Evolutionary conservation across 2,888 invertebrate genomes (phyloP).

Genomic region (Ichneumon xanthorius): DNA sequence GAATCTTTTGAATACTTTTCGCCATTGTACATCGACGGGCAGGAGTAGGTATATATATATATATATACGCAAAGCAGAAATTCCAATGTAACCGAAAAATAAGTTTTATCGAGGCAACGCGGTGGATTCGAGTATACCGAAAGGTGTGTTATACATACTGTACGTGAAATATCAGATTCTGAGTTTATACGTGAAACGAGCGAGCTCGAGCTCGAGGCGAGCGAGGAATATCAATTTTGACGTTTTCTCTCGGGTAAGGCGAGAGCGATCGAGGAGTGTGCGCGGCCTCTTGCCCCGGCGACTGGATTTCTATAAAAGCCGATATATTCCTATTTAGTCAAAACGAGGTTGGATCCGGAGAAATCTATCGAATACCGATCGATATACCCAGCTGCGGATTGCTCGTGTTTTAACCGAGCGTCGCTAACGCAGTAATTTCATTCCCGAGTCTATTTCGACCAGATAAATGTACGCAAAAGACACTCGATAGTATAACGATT

Average conservation of each 20-base stretch:
- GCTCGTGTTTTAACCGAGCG: slow-evolving; percentile 38
- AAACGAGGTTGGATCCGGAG: slow-evolving; percentile 80
- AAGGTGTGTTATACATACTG: slow-evolving; percentile 24
- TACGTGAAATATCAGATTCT: slow-evolving; percentile 81
- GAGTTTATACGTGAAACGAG: slow-evolving; percentile 77
- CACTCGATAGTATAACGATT: slow-evolving; percentile 41
- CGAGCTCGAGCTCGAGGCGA: slow-evolving; percentile 74
- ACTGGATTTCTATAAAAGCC: slow-evolving; percentile 77
- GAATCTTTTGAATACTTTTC: background rate
- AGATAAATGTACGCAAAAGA: slow-evolving; percentile 56
- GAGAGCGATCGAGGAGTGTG: slow-evolving; percentile 41
- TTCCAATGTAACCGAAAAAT: background rate
- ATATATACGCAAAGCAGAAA: background rate
- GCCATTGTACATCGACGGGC: background rate
- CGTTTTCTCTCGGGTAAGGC: slow-evolving; percentile 74
- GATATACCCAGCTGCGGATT: slow-evolving; percentile 73
- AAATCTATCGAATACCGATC: slow-evolving; percentile 81
- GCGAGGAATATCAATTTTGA: slow-evolving; percentile 83
- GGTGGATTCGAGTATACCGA: background rate
- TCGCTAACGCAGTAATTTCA: slow-evolving; percentile 23
- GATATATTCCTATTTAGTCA: slow-evolving; percentile 81
- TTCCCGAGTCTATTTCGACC: slow-evolving; percentile 37
- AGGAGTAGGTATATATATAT: background rate
- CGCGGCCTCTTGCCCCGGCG: slow-evolving; percentile 59
- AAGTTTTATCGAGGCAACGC: background rate